Conservation (phyloP, 2,888 invertebrate genomes). For the Mantis religiosa region DNA sequence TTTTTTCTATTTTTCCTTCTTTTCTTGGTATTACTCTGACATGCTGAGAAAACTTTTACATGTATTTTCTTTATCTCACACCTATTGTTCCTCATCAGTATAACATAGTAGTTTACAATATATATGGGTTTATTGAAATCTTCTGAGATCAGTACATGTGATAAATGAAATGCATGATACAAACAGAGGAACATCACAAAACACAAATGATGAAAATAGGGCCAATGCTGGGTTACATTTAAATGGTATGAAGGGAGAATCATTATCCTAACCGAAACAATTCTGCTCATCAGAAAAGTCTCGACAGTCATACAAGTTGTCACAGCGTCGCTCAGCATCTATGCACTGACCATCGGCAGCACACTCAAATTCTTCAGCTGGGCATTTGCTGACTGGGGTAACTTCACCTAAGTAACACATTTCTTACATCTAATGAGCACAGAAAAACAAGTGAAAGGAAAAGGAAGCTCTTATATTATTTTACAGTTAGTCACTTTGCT, state of each 20-base stretch:
- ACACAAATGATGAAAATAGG: background rate
- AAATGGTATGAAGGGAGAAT: background rate
- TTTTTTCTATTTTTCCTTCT: too few species aligned
- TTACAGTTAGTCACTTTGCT: too few species aligned
- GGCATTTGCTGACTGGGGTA: slow-evolving; percentile 37
- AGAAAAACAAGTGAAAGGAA: background rate
- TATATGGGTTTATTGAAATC: background rate
- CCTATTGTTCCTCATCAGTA: too few species aligned
- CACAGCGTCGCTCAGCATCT: slow-evolving; percentile 71
- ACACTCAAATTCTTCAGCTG: slow-evolving; percentile 60
- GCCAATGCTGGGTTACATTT: background rate
- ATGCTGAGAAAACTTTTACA: too few species aligned
- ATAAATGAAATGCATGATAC: background rate
- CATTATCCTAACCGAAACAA: slow-evolving; percentile 61
- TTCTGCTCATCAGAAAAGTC: slow-evolving; percentile 89
- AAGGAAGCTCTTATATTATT: background rate
- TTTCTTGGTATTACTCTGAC: too few species aligned
- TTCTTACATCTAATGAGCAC: background rate
- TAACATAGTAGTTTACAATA: background rate
- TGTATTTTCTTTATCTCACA: too few species aligned
- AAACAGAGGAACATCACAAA: background rate
- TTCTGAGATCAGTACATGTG: background rate
- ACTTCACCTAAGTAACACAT: background rate
- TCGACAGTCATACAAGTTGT: slow-evolving; percentile 85
- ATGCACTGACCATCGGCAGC: slow-evolving; percentile 70